phyloP scores from a whole-genome alignment of 92 coral and sea anemone genomes.

The Porites lobata region DNA sequence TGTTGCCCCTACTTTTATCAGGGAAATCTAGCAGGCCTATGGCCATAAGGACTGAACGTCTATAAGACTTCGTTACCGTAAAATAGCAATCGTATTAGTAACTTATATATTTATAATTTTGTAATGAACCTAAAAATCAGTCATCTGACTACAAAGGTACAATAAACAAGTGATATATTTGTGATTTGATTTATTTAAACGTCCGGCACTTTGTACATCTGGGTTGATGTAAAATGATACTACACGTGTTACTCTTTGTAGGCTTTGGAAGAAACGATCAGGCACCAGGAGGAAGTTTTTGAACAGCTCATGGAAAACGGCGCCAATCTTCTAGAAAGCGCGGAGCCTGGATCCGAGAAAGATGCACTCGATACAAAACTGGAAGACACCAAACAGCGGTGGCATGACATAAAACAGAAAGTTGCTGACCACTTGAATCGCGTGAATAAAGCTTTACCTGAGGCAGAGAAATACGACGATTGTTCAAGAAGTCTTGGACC shows the following conservation, averaged over 20 bases:
- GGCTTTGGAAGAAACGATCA: constrained; percentile 80
- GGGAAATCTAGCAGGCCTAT: too few species aligned
- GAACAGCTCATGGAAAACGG: constrained; percentile 90
- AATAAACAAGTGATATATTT: too few species aligned
- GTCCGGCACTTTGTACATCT: background rate
- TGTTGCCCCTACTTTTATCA: too few species aligned
- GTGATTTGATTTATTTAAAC: too few species aligned
- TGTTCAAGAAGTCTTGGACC: constrained; percentile 73
- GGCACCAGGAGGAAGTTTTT: constrained; percentile 87
- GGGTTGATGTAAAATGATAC: background rate
- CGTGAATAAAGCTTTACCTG: constrained; percentile 82
- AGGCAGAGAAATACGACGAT: constrained; percentile 81
- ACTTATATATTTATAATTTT: too few species aligned
- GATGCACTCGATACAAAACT: constrained; percentile 86
- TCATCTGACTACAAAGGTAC: too few species aligned
- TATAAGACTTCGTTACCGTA: too few species aligned
- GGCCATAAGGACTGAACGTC: too few species aligned
- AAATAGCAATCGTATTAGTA: too few species aligned
- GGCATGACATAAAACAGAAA: constrained; percentile 81
- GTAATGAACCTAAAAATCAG: too few species aligned
- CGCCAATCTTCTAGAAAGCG: constrained; percentile 79
- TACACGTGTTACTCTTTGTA: background rate
- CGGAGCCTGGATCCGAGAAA: constrained; percentile 92
- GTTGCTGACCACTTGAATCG: constrained; percentile 74
- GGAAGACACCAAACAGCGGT: constrained; percentile 82